These are phyloP conservation scores for Platorchestia sp. DNA, from an alignment of 1,140 invertebrate species.

Conservation along the genomic window DNA sequence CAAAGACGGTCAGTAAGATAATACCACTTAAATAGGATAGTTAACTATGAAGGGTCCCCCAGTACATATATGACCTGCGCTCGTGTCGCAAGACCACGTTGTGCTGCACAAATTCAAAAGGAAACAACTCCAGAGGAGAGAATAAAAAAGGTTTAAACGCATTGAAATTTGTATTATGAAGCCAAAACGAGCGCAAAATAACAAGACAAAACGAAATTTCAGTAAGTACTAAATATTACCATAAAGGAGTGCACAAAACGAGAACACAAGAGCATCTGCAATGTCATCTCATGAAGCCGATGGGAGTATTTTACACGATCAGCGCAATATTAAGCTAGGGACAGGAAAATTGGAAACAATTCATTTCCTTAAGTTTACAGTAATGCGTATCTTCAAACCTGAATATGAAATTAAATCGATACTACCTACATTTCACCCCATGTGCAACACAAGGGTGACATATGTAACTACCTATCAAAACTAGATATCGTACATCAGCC, in stretches of 20 bases:
- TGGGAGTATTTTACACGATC: neutral
- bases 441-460: neutral
- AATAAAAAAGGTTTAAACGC: neutral
- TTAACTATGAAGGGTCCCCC: no score
- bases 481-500: neutral
- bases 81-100: neutral
- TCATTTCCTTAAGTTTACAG: neutral
- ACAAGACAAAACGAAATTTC: constrained; percentile 9
- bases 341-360: neutral
- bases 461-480: neutral
- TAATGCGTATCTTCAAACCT: neutral
- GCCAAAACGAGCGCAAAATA: constrained; percentile 6
- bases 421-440: neutral
- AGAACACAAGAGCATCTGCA: neutral
- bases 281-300: neutral
- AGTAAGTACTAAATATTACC: neutral
- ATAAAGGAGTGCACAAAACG: neutral
- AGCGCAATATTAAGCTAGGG: neutral
- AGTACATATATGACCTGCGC: neutral
- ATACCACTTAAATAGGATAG: neutral
- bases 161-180: neutral
- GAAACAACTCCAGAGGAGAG: neutral
- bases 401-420: neutral
- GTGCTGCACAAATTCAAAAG: neutral
- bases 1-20: neutral